Base-by-base conservation (phyloP, 2,888 invertebrate genomes). In the Biston stratarius region DNA sequence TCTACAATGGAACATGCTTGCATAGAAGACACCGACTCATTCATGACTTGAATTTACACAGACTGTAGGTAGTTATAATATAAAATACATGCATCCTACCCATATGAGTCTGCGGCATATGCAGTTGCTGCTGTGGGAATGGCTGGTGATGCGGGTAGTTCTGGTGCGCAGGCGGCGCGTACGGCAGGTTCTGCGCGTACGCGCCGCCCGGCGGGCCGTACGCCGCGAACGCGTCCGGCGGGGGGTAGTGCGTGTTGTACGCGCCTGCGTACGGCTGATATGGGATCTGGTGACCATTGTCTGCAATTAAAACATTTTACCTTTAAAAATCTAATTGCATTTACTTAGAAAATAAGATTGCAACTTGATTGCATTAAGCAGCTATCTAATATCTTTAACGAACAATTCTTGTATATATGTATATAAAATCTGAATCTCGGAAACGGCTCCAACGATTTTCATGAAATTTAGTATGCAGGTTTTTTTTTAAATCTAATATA, bases 241-340 rank as follows among this genome's bases (percentile, higher is more conserved):
- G 93, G 24, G 93, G 92, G 75, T 94, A 94, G 71, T 94, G 94
- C n/a, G 94, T 91, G 77, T 94, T 94, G 74, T 94, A 94, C 34
- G 94, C 92, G 49, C 90, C 89, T 65, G 91, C 94, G 74, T 94
- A 94, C 59, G 94, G 94, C 77, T 94, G 94, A 74, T 94, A 94
- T 24, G 94, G 90, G 71, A 94, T 94, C 77, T 94, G 94, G 73
- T 94, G 94, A 6, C 94, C 94, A 86, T 94, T 94, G 81, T 94
- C 94, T 94, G 87, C 59, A 88, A 81, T 34, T 8, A 53, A 11
- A 38, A 24, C 24, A 24, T 24, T 24, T 2, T 3, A 24, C 24
- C 24, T 24, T 24, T 24, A 24, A 24, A 24, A 24, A 24, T 24
- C 1, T 24, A 24, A 24, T 24, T 24, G 24, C 24, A 24, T 24